Percentiles rank a stretch among this genome's conserved stretches.
Conservation (phyloP, 2,888 invertebrate species). For the Drosophila nr. fundita region DNA sequence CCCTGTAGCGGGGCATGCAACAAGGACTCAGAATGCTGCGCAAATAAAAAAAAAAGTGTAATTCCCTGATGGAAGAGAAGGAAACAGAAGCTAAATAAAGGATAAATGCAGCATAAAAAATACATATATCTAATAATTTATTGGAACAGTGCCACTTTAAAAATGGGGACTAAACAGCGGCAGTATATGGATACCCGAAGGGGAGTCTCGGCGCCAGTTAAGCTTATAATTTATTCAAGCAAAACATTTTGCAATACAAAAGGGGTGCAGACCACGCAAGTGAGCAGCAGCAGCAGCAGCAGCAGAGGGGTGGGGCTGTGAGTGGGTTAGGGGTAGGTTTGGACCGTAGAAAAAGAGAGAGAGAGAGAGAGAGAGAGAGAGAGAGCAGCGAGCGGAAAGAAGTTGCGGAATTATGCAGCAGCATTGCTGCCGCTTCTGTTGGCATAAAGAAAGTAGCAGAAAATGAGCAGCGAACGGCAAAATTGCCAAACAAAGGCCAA, state of each 20-base stretch:
- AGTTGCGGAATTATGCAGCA: constrained; percentile 38
- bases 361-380: constrained; percentile 15
- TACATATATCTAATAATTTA: constrained; percentile 12
- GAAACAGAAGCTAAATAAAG: neutral
- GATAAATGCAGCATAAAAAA: neutral
- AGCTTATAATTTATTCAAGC: constrained; percentile 73
- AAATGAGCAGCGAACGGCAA: constrained; percentile 67
- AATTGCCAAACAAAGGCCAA: constrained; percentile 71
- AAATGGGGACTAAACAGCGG: neutral
- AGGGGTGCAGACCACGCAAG: constrained; percentile 59
- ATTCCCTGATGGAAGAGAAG: neutral
- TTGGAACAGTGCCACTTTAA: constrained; percentile 17
- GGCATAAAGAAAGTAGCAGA: constrained; percentile 55
- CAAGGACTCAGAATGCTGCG: constrained; percentile 24
- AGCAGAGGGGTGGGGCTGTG: neutral
- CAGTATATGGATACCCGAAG: neutral
- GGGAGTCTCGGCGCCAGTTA: constrained; percentile 13
- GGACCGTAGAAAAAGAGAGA: neutral
- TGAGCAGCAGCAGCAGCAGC: constrained; percentile 34
- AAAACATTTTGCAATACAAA: constrained; percentile 73
- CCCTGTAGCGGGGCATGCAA: neutral
- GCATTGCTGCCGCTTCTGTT: constrained; percentile 8
- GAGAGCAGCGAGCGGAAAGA: constrained; percentile 8
- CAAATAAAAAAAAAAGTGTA: constrained; percentile 9
- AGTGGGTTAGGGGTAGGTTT: neutral